A percentile compares a stretch with the other conserved stretches of the same genome.
These are phyloP conservation scores for Potorous gilbertii DNA, from an alignment of 2,797 vertebrate genomes.

Conservation along the genomic window DNA sequence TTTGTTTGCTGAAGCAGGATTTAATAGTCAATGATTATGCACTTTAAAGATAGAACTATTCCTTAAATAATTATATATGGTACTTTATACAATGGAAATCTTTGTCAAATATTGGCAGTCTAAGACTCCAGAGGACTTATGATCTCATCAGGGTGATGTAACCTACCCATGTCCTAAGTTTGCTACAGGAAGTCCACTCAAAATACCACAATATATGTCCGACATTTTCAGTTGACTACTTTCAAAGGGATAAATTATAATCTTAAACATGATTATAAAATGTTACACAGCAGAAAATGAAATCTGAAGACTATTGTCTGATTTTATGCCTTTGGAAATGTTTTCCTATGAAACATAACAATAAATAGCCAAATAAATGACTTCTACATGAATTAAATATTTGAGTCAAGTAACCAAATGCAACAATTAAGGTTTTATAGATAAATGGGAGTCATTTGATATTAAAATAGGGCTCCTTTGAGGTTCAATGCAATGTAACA, in stretches of 20 bases:
- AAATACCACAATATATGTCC: neutral
- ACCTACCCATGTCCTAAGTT: neutral
- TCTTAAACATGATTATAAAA: neutral
- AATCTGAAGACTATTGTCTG: neutral
- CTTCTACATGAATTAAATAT: slow-evolving; percentile 31
- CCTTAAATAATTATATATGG: neutral
- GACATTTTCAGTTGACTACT: neutral
- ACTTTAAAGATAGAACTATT: slow-evolving; percentile 25
- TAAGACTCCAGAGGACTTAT: neutral
- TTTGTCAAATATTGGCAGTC: neutral
- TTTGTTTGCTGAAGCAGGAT: slow-evolving; percentile 10
- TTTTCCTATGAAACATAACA: neutral
- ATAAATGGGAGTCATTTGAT: neutral
- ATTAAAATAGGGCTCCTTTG: neutral
- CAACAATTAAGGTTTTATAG: neutral
- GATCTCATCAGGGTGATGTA: neutral
- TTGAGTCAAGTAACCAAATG: slow-evolving; percentile 16
- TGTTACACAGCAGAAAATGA: neutral
- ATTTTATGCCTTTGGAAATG: neutral
- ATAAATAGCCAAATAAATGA: slow-evolving; percentile 4
- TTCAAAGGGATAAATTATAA: slow-evolving; percentile 24
- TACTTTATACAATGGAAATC: neutral
- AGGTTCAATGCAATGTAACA: neutral
- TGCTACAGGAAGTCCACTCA: neutral
- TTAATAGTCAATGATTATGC: slow-evolving; percentile 25